Base-by-base conservation (phyloP, 2,888 invertebrate species). In the Leptogaster cylindrica region DNA sequence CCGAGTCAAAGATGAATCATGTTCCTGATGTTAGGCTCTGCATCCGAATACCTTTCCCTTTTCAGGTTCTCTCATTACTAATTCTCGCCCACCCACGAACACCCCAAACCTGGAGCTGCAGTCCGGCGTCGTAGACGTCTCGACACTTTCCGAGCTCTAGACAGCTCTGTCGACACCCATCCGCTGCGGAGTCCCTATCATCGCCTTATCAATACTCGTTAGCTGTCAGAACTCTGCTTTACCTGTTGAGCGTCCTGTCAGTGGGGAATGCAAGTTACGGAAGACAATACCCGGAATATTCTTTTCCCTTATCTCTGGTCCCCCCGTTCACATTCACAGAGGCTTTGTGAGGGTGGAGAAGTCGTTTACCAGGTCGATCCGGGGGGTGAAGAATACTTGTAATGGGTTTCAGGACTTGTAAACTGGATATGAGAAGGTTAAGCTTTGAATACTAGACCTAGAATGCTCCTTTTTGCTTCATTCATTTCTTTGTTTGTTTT, bases 171-270 rank as follows among this genome's bases (percentile, higher is more conserved):
- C 63, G 44, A 33, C 63, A 63, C 44, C 48, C 18, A 27, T 41
- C 27, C 48, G 51, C 31, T 16, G 23, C 14, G 28, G 16, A 65
- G 25, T 5, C 39, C 27, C 41, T 36, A 51, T 41, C 61, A 44
- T 58, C 33, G 66, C 48, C 66, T 66, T 66, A 66, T 66, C 66
- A 66, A 58, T 66, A 66, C 67, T 64, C 69, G 69, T 69, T 69
- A 67, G 65, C 69, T 69, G 50, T 33, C 64, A 67, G 65, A 65
- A 67, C 52, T 65, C 66, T 65, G 36, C 10, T 65, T 66, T 67
- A 69, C 69, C 69, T 69, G 69, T 69, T 69, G 69, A 69, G 67
- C 66, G 51, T 48, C 44, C 61, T 61, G 61, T 44, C 44, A 61
- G 44, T 61, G 28, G 61, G 27, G 61, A 61, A 61, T 61, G 61